phyloP scores from a whole-genome alignment of 1,140 invertebrate species.

The Pomacea maculata region DNA sequence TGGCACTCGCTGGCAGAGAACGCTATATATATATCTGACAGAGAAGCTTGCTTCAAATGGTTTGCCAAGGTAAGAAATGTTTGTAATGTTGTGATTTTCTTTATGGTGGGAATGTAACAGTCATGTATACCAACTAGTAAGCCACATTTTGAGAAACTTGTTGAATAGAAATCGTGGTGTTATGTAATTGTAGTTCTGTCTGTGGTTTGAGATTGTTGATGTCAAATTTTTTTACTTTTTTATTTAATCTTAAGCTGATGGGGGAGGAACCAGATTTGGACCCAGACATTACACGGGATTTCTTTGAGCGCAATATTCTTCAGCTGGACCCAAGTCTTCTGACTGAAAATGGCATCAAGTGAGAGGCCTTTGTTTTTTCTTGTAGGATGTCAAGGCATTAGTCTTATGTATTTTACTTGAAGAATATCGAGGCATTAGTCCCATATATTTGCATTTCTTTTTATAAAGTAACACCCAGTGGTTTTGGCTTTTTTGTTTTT shows the following conservation, averaged over 20 bases:
- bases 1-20: conserved; percentile 96
- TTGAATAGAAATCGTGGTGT: too few relatives aligned
- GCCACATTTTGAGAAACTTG: too few relatives aligned
- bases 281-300: conserved; percentile 94
- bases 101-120: background rate
- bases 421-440: background rate
- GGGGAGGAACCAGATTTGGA: conserved; percentile 96
- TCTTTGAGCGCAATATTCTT: conserved; percentile 95
- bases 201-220: too few relatives aligned
- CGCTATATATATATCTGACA: conserved; percentile 88
- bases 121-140: too few relatives aligned
- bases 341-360: conserved; percentile 96
- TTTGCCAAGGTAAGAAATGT: conserved; percentile 78
- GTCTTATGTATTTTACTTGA: background rate
- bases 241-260: conserved; percentile 74
- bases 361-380: conserved; percentile 45
- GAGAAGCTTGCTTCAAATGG: conserved; percentile 98
- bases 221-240: too few relatives aligned
- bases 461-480: background rate
- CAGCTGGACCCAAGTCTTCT: conserved; percentile 89
- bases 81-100: background rate
- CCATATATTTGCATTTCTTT: background rate
- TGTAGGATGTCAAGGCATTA: background rate
- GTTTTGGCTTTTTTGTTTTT: conserved; percentile 34
- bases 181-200: too few relatives aligned